Evolutionary conservation across 2,797 vertebrate species (phyloP).

Genomic region (Melanotaenia nigrans): DNA sequence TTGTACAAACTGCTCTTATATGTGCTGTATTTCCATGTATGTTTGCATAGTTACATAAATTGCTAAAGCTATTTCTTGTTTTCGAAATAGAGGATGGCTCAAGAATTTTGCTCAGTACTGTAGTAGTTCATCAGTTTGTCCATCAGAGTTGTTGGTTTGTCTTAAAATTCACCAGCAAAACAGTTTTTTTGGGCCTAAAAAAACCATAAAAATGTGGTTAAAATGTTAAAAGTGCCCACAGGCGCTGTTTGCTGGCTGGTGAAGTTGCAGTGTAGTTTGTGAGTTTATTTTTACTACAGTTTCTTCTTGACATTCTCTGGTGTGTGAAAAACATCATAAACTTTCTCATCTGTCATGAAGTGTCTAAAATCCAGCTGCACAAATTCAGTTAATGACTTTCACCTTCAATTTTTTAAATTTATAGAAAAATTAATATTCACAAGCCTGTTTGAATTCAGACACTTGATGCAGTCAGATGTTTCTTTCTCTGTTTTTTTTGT

Average conservation of each 20-base stretch:
- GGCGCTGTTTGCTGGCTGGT: background rate
- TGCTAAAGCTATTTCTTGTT: background rate
- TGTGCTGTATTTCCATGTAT: background rate
- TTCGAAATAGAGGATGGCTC: background rate
- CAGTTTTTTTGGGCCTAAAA: background rate
- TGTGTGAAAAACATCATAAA: constrained; percentile 11
- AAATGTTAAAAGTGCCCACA: background rate
- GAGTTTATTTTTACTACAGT: constrained; percentile 12
- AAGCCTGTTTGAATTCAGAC: constrained; percentile 53
- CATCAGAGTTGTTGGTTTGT: constrained; percentile 7
- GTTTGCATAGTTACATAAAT: background rate
- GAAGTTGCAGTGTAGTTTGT: background rate
- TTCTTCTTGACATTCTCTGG: constrained; percentile 21
- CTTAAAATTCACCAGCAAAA: background rate
- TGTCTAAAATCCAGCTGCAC: constrained; percentile 60
- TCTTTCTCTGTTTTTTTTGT: too few species aligned
- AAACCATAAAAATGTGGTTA: background rate
- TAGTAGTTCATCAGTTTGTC: background rate
- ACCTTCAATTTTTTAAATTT: background rate
- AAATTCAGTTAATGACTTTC: constrained; percentile 6
- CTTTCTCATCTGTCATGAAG: constrained; percentile 35
- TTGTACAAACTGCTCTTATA: background rate
- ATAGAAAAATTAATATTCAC: constrained; percentile 1
- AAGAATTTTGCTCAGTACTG: background rate
- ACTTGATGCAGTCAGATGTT: constrained; percentile 26